Percentiles rank a stretch among this genome's conserved stretches.
phyloP scores from a whole-genome alignment of 2,888 invertebrate genomes.

The Drosophila ustulata region DNA sequence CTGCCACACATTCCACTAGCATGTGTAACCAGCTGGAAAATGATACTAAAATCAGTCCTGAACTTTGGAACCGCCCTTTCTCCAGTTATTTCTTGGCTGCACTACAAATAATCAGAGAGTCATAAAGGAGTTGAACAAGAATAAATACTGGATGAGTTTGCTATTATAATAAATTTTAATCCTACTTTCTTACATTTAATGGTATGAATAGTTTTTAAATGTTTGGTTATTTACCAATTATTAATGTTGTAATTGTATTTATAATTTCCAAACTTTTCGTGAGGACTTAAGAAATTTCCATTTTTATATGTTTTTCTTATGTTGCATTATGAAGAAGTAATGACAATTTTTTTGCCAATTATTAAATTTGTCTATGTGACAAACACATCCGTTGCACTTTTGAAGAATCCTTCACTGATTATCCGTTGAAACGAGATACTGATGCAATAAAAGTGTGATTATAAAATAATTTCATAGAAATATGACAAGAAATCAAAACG shows the following conservation, averaged over 20 bases:
- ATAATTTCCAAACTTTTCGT: too few relatives aligned
- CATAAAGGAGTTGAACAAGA: too few relatives aligned
- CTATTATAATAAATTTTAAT: neutral
- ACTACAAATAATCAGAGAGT: neutral
- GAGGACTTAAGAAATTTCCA: too few relatives aligned
- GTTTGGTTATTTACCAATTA: too few relatives aligned
- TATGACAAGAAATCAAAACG: conserved; percentile 53
- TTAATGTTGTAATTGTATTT: too few relatives aligned
- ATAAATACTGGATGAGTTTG: neutral
- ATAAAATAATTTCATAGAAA: conserved; percentile 76
- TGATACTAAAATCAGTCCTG: conserved; percentile 32
- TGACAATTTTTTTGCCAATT: too few relatives aligned
- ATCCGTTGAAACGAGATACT: neutral
- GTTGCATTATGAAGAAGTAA: too few relatives aligned
- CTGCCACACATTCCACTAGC: conserved; percentile 12
- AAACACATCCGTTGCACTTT: neutral
- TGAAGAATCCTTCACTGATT: conserved; percentile 13
- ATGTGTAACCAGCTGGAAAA: conserved; percentile 39
- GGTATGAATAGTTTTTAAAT: too few relatives aligned
- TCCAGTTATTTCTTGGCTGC: neutral
- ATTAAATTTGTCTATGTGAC: neutral
- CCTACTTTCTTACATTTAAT: neutral
- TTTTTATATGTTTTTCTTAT: too few relatives aligned
- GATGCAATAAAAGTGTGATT: conserved; percentile 58
- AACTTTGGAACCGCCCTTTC: neutral